Percentiles rank a stretch among this genome's conserved stretches.
Evolutionary conservation across 64 coral and sea anemone genomes (phyloP).

Genomic region (Anthopleura sola): DNA sequence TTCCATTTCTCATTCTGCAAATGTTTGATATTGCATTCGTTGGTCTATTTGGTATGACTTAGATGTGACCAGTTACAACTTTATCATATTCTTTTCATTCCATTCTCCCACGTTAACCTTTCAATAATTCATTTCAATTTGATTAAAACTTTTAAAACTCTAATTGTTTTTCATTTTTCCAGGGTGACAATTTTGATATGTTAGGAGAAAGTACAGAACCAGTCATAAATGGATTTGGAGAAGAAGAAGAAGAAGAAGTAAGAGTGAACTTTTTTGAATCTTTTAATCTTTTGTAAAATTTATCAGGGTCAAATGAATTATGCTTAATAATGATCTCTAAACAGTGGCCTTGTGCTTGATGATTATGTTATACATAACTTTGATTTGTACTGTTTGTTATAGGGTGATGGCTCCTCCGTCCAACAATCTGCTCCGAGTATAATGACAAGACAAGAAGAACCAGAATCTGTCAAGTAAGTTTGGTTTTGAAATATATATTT

Average conservation of each 20-base stretch:
- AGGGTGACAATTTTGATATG: constrained; percentile 24
- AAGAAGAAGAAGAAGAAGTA: constrained; percentile 72
- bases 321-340: too few relatives aligned
- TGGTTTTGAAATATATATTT: not conserved
- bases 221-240: constrained; percentile 83
- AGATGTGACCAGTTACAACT: too few relatives aligned
- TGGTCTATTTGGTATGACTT: too few relatives aligned
- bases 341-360: too few relatives aligned
- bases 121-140: too few relatives aligned
- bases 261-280: not conserved
- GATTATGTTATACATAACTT: too few relatives aligned
- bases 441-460: constrained; percentile 56
- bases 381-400: not conserved
- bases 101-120: too few relatives aligned
- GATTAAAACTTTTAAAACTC: too few relatives aligned
- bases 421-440: constrained; percentile 22
- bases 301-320: too few relatives aligned
- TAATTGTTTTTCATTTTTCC: not conserved
- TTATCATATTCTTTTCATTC: too few relatives aligned
- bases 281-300: not conserved
- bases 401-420: not conserved
- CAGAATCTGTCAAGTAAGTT: constrained; percentile 77
- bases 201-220: constrained; percentile 35
- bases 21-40: too few relatives aligned
- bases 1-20: too few relatives aligned